phyloP scores from a whole-genome alignment of 2,888 invertebrate genomes.

The Drosophila pegasa region DNA sequence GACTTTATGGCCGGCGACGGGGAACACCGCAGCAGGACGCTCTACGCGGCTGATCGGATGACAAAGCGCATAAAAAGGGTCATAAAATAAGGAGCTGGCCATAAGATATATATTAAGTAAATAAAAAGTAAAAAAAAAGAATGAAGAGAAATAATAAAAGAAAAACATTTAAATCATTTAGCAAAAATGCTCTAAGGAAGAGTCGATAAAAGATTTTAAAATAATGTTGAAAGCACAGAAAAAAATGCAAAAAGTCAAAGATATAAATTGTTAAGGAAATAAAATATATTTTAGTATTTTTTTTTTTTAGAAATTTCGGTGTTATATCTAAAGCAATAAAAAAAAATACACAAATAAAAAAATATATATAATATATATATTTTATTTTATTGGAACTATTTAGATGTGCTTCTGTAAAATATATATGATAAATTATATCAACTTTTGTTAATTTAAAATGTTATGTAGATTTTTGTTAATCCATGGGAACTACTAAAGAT shows the following conservation, averaged over 20 bases:
- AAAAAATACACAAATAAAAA: too few relatives aligned
- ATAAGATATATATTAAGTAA: constrained; percentile 5
- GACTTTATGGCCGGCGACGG: neutral
- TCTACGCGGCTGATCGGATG: constrained; percentile 55
- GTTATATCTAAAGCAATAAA: too few relatives aligned
- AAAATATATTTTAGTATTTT: too few relatives aligned
- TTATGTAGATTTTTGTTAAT: too few relatives aligned
- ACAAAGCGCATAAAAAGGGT: constrained; percentile 65
- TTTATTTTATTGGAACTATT: too few relatives aligned
- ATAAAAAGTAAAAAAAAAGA: constrained; percentile 27
- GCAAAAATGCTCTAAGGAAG: constrained; percentile 27
- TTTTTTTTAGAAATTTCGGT: too few relatives aligned
- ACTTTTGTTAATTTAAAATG: too few relatives aligned
- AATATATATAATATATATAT: too few relatives aligned
- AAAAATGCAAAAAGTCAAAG: neutral
- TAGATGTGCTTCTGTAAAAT: too few relatives aligned
- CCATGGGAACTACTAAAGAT: too few relatives aligned
- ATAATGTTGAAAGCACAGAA: constrained; percentile 17
- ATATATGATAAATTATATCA: too few relatives aligned
- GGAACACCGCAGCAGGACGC: constrained; percentile 50
- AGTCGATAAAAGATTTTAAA: constrained; percentile 5
- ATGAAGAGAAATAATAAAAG: constrained; percentile 32
- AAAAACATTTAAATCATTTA: constrained; percentile 47
- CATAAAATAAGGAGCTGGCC: constrained; percentile 41
- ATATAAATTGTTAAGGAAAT: too few relatives aligned